Evolutionary conservation across 2,113 vertebrate species (phyloP).

Genomic region (Ranitomeya imitator): DNA sequence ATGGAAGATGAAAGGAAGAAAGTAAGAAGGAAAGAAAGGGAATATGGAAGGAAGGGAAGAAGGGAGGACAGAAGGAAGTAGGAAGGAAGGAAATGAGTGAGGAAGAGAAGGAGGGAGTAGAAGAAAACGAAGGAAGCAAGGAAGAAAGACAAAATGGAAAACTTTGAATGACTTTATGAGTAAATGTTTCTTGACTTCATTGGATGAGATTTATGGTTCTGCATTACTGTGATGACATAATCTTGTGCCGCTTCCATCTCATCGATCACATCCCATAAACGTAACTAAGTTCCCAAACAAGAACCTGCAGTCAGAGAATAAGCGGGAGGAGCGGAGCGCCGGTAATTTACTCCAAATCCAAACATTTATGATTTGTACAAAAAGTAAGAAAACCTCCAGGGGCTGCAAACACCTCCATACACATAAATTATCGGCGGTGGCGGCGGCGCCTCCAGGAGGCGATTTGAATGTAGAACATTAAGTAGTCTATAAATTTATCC

Average conservation of each 20-base stretch:
- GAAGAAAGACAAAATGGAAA: background rate
- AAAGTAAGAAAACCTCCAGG: slow-evolving; percentile 43
- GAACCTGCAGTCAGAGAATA: slow-evolving; percentile 30
- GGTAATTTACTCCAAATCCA: slow-evolving; percentile 50
- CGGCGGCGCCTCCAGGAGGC: background rate
- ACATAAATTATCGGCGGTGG: slow-evolving; percentile 16
- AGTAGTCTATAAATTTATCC: slow-evolving; percentile 55
- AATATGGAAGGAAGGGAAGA: background rate
- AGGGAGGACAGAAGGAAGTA: background rate
- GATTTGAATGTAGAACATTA: slow-evolving; percentile 49
- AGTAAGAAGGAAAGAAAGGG: background rate
- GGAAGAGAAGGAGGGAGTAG: background rate
- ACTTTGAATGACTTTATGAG: background rate
- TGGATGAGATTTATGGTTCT: background rate
- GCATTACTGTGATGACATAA: background rate
- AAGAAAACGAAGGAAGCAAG: background rate
- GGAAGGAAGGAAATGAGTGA: too few species aligned
- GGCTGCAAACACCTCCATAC: slow-evolving; percentile 23
- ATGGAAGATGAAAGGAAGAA: background rate
- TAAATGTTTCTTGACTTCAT: background rate
- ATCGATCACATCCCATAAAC: background rate
- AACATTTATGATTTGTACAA: slow-evolving; percentile 54
- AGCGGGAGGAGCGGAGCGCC: background rate
- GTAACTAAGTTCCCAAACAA: background rate
- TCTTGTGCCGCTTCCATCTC: background rate